Conservation (phyloP, 2,888 invertebrate species). For the Drosophila nigritarsus region DNA sequence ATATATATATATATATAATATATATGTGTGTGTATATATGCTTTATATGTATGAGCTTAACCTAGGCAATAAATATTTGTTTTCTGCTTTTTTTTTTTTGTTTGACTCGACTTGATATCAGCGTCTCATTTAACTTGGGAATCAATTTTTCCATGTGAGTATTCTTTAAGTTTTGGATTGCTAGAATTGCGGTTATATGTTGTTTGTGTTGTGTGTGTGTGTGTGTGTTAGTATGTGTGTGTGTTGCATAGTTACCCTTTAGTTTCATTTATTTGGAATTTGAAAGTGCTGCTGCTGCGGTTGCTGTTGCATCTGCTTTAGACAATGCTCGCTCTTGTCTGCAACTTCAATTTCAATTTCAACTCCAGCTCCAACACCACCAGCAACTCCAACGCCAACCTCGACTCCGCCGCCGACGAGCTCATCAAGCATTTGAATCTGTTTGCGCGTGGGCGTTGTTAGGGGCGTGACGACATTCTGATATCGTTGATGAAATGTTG, state of each 20-base stretch:
- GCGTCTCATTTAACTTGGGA: constrained; percentile 30
- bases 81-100: background rate
- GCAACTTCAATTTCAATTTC: background rate
- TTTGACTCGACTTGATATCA: constrained; percentile 47
- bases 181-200: constrained; percentile 60
- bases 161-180: constrained; percentile 58
- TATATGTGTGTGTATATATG: too few relatives aligned
- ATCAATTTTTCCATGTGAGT: constrained; percentile 33
- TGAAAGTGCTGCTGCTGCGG: constrained; percentile 21
- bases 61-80: constrained; percentile 72
- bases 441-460: constrained; percentile 82
- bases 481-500: constrained; percentile 88
- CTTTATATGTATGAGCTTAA: constrained; percentile 59
- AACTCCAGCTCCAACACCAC: background rate
- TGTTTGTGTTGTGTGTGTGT: constrained; percentile 31
- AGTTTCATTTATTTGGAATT: constrained; percentile 44
- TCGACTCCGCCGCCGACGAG: constrained; percentile 49
- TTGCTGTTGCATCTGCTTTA: constrained; percentile 3
- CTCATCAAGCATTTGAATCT: constrained; percentile 69
- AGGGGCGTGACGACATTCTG: constrained; percentile 86
- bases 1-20: constrained; percentile 19
- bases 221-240: constrained; percentile 18
- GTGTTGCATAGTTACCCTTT: constrained; percentile 51
- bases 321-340: background rate
- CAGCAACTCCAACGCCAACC: constrained; percentile 11